Conservation (phyloP, 2,797 vertebrate species). For the Fratercula arctica region DNA sequence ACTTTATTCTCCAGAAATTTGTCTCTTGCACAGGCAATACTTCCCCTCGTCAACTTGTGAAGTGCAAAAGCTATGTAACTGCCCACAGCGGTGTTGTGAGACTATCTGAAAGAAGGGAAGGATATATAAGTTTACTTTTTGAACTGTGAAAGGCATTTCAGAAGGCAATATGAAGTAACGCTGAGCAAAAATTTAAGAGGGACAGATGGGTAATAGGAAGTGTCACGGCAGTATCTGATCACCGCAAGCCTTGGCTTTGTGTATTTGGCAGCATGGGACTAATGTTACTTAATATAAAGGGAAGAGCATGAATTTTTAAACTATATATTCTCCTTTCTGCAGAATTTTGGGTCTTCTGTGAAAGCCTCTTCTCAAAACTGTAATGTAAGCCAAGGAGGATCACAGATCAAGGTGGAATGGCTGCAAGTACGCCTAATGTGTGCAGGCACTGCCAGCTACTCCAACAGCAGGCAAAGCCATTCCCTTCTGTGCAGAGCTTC, state of each 20-base stretch:
- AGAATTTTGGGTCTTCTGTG: neutral
- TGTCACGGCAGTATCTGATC: rapidly evolving
- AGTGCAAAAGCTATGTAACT: neutral
- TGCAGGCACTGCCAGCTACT: neutral
- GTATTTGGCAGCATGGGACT: neutral
- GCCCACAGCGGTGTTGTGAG: neutral
- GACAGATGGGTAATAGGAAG: neutral
- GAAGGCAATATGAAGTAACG: neutral
- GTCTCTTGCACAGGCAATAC: neutral
- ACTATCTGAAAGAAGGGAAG: neutral
- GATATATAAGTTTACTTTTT: neutral
- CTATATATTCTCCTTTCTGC: neutral
- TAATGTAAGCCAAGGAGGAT: neutral
- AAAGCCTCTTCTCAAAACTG: neutral
- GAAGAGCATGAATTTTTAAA: neutral
- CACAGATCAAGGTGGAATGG: neutral
- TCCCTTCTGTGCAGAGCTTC: neutral
- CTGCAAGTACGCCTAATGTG: neutral
- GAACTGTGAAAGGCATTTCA: constrained; percentile 17
- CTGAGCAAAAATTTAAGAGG: neutral
- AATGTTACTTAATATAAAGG: neutral
- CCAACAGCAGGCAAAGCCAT: neutral
- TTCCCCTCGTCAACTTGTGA: neutral
- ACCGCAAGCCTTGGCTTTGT: neutral
- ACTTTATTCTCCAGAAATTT: neutral